Base-by-base conservation (phyloP, 2,113 vertebrate species). In the Axis porcinus region DNA sequence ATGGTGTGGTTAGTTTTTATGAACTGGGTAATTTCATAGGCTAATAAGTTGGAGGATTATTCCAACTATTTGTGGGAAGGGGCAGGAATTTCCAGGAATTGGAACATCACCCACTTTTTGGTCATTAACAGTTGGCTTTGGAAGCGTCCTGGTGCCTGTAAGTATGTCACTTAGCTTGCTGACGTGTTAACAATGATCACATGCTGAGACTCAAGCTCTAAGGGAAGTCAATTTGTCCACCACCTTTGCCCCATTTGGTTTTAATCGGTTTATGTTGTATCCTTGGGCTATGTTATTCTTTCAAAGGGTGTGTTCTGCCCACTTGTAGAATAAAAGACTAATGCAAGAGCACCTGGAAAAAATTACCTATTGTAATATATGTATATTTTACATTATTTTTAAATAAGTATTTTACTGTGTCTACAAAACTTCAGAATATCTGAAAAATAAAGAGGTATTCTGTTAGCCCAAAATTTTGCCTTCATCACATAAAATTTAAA, bases 211-310 rank as follows among this genome's bases (percentile, higher is more conserved):
- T 40, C 67, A 3, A 74, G 21, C 36, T 12, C 67, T 40, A 40
- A 23, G 10, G n/a, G 19, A 12, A 6, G 10, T 23, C 21, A 25
- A 0, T 21, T 25, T 3, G 5, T 25, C 36, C 21, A 1, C 19
- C 67, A 5, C 15, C 36, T 23, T 3, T 6, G 36, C 67, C n/a
- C 67, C 1, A 12, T 40, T 40, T 40, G 36, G 19, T 6, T 74
- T 11, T 74, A 13, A 40, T 5, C 5, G 0, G 36, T 74, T 40
- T 12, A 12, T 4, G 67, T 6, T 70, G 64, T 36, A n/a, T 36
- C 64, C n/a, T 12, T 36, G n/a, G n/a, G n/a, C 67, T 40, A 11
- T 21, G 36, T 40, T 36, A 40, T 23, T 23, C 67, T 74, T 74
- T 40, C 67, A 23, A 74, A 74, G n/a, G 67, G 9, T 13, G 19